phyloP scores from a whole-genome alignment of 1,140 invertebrate species.

The Drosophila sulfurigaster region DNA sequence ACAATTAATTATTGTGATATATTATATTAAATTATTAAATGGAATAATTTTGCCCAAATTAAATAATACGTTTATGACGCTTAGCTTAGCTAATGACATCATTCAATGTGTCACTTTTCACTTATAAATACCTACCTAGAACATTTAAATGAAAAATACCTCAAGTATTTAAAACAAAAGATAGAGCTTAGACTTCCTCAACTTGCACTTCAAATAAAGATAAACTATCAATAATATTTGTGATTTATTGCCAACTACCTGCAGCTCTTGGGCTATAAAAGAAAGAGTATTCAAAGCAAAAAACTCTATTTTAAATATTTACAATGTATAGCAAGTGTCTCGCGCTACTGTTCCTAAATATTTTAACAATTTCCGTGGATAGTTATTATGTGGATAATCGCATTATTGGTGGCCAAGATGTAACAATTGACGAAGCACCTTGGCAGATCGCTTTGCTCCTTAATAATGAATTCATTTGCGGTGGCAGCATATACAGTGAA shows the following conservation, averaged over 20 bases:
- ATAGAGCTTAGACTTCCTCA: background rate
- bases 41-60: no score
- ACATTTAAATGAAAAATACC: background rate
- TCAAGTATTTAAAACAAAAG: background rate
- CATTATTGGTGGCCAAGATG: slow-evolving; percentile 41
- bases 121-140: background rate
- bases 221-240: background rate
- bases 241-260: background rate
- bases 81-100: no score
- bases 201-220: background rate
- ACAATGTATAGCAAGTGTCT: slow-evolving; percentile 14
- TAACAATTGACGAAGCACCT: slow-evolving; percentile 85
- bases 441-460: slow-evolving; percentile 86
- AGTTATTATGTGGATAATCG: background rate
- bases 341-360: background rate
- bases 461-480: slow-evolving; percentile 83
- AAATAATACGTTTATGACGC: no score
- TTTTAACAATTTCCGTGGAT: background rate
- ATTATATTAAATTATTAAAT: no score
- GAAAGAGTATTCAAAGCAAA: background rate
- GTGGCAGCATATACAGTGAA: slow-evolving; percentile 86
- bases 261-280: slow-evolving; percentile 3
- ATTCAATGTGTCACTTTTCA: no score
- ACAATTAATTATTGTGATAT: no score
- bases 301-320: background rate